Evolutionary conservation across 2,888 invertebrate genomes (phyloP).

Genomic region (Leptogaster cylindrica): DNA sequence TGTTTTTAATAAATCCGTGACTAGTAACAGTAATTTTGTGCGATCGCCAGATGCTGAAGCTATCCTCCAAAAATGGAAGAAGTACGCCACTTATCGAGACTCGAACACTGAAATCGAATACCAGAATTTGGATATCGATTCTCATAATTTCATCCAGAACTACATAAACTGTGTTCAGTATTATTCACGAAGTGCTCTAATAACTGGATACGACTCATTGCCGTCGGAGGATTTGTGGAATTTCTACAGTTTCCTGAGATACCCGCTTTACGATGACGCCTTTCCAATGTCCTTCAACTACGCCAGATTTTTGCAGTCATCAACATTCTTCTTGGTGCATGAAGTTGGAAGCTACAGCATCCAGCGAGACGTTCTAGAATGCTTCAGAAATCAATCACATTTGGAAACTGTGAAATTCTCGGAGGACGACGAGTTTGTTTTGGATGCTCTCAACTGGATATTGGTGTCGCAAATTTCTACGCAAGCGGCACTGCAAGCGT

Average conservation of each 20-base stretch:
- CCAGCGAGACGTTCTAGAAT: background rate
- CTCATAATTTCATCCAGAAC: conserved; percentile 3
- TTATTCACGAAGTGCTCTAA: conserved; percentile 5
- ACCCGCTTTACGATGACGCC: background rate
- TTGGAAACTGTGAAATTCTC: background rate
- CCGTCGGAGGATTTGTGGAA: conserved; percentile 13
- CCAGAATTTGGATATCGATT: background rate
- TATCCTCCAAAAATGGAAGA: background rate
- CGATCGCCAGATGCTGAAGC: background rate
- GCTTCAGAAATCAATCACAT: background rate
- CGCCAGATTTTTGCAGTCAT: background rate
- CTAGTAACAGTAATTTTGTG: too few species aligned
- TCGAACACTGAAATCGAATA: conserved; percentile 7
- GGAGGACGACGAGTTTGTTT: background rate
- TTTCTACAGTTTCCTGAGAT: conserved; percentile 8
- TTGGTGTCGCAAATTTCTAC: background rate
- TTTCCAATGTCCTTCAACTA: conserved; percentile 20
- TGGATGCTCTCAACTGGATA: background rate
- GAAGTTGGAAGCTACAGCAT: background rate
- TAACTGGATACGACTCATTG: background rate
- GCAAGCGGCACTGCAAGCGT: background rate
- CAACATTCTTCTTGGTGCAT: background rate
- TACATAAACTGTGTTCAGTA: conserved; percentile 1
- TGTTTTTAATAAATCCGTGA: background rate
- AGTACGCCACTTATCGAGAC: background rate